Percentiles rank a stretch among this genome's conserved stretches.
Evolutionary conservation across 2,113 vertebrate species (phyloP).

Genomic region (Pterocles orientalis): DNA sequence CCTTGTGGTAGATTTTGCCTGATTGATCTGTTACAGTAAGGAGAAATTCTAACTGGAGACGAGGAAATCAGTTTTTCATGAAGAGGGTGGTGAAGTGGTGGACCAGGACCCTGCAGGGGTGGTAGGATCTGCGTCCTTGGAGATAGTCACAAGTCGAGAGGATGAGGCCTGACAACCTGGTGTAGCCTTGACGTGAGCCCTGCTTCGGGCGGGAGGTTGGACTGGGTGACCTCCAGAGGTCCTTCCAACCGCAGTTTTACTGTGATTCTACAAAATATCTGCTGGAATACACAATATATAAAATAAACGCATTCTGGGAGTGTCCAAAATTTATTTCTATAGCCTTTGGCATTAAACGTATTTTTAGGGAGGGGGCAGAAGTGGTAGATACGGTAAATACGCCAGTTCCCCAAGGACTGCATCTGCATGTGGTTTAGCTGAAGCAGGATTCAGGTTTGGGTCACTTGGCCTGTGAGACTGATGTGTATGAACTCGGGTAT

Average conservation of each 20-base stretch:
- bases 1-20: neutral
- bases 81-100: neutral
- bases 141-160: neutral
- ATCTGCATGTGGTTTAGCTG: neutral
- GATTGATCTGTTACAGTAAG: too few species aligned
- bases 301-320: neutral
- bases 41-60: neutral
- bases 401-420: neutral
- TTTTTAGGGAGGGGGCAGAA: neutral
- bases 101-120: too few species aligned
- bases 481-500: neutral
- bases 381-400: neutral
- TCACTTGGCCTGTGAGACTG: neutral
- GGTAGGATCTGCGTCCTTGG: neutral
- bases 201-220: neutral
- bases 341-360: neutral
- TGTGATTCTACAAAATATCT: too few species aligned
- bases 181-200: neutral
- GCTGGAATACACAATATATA: neutral
- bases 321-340: neutral
- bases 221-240: neutral
- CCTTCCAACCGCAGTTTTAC: neutral
- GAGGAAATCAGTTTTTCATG: rapidly evolving
- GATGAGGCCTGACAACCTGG: neutral
- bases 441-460: neutral